Conservation (phyloP, 2,888 invertebrate species). For the Cheilosia impressa region DNA sequence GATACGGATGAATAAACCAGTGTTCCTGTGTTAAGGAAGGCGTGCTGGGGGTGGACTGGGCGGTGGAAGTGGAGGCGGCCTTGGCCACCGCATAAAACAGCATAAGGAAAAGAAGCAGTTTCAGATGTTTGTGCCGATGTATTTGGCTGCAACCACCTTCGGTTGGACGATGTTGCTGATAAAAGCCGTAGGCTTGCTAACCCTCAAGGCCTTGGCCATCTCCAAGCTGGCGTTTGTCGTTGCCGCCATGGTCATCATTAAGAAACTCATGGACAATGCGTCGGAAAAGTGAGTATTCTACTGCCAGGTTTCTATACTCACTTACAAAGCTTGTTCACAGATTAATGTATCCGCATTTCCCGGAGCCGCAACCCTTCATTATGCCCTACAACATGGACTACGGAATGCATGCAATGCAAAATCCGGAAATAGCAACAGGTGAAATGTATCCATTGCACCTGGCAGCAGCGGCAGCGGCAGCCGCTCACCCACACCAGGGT, state of each 20-base stretch:
- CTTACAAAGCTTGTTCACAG: slow-evolving; percentile 74
- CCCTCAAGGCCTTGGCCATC: slow-evolving; percentile 88
- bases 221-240: slow-evolving; percentile 88
- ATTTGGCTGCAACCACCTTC: slow-evolving; percentile 88
- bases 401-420: slow-evolving; percentile 79
- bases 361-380: slow-evolving; percentile 82
- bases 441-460: slow-evolving; percentile 81
- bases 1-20: background rate
- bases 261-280: slow-evolving; percentile 86
- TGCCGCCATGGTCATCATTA: slow-evolving; percentile 86
- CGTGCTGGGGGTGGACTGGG: slow-evolving; percentile 76
- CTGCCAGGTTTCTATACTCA: background rate
- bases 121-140: slow-evolving; percentile 87
- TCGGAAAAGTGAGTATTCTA: slow-evolving; percentile 81
- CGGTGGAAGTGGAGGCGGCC: slow-evolving; percentile 60
- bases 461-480: slow-evolving; percentile 80
- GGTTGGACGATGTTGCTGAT: slow-evolving; percentile 87
- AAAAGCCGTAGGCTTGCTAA: slow-evolving; percentile 86
- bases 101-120: slow-evolving; percentile 86
- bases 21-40: slow-evolving; percentile 47
- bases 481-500: slow-evolving; percentile 78
- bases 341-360: slow-evolving; percentile 82
- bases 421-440: slow-evolving; percentile 79
- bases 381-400: slow-evolving; percentile 84
- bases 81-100: slow-evolving; percentile 75